These are phyloP conservation scores for Meghimatium bilineatum DNA, from an alignment of 2,888 invertebrate species.

Conservation along the genomic window DNA sequence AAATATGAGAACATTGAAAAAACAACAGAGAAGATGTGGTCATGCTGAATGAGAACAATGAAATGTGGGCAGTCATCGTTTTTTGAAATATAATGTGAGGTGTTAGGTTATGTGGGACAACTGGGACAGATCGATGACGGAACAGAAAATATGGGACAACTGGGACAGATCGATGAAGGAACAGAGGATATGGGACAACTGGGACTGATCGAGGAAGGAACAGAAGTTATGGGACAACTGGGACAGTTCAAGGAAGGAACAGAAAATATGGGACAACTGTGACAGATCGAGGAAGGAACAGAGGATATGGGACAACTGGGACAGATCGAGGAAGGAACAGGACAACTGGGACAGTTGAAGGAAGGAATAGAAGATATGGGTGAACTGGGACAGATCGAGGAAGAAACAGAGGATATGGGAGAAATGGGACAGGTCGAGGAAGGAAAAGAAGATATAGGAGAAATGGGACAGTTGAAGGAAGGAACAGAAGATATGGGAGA, in stretches of 20 bases:
- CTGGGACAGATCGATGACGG: background rate
- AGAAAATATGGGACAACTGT: constrained; percentile 5
- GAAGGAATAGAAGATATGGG: background rate
- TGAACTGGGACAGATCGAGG: background rate
- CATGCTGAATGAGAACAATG: background rate
- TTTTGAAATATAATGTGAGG: background rate
- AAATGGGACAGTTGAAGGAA: no score
- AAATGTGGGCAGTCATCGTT: background rate
- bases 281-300: constrained; percentile 17
- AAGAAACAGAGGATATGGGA: no score
- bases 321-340: constrained; percentile 6
- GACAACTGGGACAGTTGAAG: constrained; percentile 17
- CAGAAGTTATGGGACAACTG: background rate
- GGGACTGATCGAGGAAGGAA: constrained; percentile 11
- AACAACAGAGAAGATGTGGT: background rate
- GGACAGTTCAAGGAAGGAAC: constrained; percentile 1
- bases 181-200: background rate
- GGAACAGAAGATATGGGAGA: no score
- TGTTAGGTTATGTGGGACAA: background rate
- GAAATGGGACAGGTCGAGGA: no score
- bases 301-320: background rate
- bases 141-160: background rate
- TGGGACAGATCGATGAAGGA: background rate
- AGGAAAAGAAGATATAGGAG: no score
- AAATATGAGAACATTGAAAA: no score